A percentile compares a stretch with the other conserved stretches of the same genome.
Evolutionary conservation across 2,888 invertebrate species (phyloP).

Genomic region (Eilema griseolum): DNA sequence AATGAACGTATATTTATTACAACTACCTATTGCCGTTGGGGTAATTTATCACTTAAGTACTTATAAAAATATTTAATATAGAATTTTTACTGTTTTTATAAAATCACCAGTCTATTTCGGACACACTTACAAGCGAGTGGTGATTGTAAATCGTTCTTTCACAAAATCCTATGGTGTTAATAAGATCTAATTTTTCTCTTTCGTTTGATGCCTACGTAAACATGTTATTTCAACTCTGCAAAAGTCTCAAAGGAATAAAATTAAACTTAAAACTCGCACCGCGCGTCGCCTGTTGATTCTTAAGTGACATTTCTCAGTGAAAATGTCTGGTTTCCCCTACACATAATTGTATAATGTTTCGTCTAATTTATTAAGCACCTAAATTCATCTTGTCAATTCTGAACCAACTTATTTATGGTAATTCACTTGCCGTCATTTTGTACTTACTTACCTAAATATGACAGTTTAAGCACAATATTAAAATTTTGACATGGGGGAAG

Average conservation of each 20-base stretch:
- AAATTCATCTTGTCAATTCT: conserved; percentile 5
- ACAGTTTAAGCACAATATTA: background rate
- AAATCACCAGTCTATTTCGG: background rate
- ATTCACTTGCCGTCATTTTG: conserved; percentile 5
- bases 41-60: no score
- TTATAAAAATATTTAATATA: no score
- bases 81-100: background rate
- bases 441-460: background rate
- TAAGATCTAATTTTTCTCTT: background rate
- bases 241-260: conserved; percentile 1
- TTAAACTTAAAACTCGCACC: background rate
- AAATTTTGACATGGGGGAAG: background rate
- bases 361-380: conserved; percentile 4
- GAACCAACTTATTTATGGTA: background rate
- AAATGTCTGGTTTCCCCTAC: conserved; percentile 5
- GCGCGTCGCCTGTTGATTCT: background rate
- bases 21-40: no score
- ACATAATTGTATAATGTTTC: background rate
- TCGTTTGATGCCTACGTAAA: background rate
- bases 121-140: background rate
- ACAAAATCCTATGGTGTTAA: background rate
- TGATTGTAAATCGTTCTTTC: background rate
- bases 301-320: background rate
- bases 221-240: background rate
- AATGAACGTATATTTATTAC: no score